Evolutionary conservation across 2,888 invertebrate species (phyloP).

Genomic region (Tupiocoris notatus): DNA sequence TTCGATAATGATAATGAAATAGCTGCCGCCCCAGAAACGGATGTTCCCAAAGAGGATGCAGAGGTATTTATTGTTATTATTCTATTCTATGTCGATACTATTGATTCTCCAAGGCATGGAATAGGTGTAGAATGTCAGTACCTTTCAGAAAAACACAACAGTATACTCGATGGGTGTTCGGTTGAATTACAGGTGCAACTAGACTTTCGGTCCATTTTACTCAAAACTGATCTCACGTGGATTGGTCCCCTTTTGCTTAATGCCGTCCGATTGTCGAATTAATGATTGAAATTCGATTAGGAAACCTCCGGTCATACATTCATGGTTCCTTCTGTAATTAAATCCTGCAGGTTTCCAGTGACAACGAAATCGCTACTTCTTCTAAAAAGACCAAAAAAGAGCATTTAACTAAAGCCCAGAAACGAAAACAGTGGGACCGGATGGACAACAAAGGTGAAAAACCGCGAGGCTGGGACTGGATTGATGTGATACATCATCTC

Average conservation of each 20-base stretch:
- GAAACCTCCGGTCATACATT: neutral
- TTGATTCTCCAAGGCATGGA: too few relatives aligned
- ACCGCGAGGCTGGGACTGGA: slow-evolving; percentile 91
- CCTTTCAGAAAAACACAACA: too few relatives aligned
- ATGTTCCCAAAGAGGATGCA: slow-evolving; percentile 52
- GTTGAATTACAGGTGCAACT: too few relatives aligned
- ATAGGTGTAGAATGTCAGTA: too few relatives aligned
- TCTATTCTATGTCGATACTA: too few relatives aligned
- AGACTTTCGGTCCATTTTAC: too few relatives aligned
- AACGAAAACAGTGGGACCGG: slow-evolving; percentile 81
- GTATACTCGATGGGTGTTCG: too few relatives aligned
- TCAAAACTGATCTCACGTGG: too few relatives aligned
- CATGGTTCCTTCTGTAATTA: neutral
- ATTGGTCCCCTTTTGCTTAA: too few relatives aligned
- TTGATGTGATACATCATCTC: slow-evolving; percentile 93
- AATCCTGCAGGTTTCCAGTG: slow-evolving; percentile 26
- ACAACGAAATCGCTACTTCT: slow-evolving; percentile 55
- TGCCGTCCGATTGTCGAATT: too few relatives aligned
- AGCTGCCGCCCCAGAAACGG: slow-evolving; percentile 50
- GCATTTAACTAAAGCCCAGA: slow-evolving; percentile 87
- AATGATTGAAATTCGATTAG: neutral
- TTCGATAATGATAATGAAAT: slow-evolving; percentile 64
- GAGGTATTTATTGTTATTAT: too few relatives aligned
- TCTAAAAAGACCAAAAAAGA: slow-evolving; percentile 69
- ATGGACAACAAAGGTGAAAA: slow-evolving; percentile 80